phyloP scores from a whole-genome alignment of 2,113 vertebrate species.

The Prunella himalayana region DNA sequence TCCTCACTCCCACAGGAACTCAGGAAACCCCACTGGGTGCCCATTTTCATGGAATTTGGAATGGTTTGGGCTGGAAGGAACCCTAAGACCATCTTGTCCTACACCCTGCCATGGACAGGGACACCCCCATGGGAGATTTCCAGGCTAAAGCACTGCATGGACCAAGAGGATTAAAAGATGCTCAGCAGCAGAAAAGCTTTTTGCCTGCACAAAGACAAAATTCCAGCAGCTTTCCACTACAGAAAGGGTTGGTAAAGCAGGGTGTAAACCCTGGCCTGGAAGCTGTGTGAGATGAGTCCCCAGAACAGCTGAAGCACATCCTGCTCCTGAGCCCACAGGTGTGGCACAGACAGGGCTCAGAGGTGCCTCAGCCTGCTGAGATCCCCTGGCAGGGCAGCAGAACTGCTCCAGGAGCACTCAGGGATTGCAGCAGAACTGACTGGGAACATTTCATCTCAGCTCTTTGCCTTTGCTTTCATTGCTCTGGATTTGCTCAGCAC shows the following conservation, averaged over 20 bases:
- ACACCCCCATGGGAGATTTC: neutral
- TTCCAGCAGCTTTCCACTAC: conserved; percentile 26
- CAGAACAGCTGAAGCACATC: neutral
- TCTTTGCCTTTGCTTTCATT: neutral
- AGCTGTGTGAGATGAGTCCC: neutral
- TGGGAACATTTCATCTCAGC: neutral
- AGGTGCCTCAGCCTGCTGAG: neutral
- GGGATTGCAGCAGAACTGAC: neutral
- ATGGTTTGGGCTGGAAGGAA: neutral
- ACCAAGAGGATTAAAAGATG: neutral
- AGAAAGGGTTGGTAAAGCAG: conserved; percentile 16
- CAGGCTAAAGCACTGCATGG: neutral
- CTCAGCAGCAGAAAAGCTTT: conserved; percentile 36
- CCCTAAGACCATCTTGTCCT: neutral
- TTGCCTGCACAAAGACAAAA: neutral
- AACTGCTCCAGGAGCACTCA: neutral
- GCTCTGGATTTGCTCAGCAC: neutral
- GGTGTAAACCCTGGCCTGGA: neutral
- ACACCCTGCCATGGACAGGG: neutral
- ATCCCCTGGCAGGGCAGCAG: neutral
- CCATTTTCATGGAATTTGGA: neutral
- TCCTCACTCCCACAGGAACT: neutral
- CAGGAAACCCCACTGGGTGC: neutral
- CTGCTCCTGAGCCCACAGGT: neutral
- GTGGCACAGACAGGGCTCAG: neutral